Conservation (phyloP, 2,888 invertebrate genomes). For the Pseudococcus longispinus region DNA sequence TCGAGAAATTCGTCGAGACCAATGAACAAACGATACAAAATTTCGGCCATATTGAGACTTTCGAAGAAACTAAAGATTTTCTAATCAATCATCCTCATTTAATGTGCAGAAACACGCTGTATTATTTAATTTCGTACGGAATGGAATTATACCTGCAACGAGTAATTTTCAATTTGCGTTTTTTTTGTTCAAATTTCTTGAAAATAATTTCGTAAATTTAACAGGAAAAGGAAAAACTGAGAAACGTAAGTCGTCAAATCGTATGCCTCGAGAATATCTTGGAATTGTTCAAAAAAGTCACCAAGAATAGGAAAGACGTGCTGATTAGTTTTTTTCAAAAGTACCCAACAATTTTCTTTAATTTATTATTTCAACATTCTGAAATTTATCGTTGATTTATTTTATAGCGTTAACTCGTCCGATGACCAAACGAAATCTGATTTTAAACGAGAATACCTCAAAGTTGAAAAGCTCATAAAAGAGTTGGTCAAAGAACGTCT, state of each 20-base stretch:
- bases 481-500: constrained; percentile 21
- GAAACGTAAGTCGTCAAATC: constrained; percentile 46
- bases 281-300: constrained; percentile 45
- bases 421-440: constrained; percentile 7
- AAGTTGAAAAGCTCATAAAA: constrained; percentile 29
- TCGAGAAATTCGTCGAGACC: not conserved
- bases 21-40: constrained; percentile 7
- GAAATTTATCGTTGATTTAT: not conserved
- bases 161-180: not conserved
- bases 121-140: constrained; percentile 42
- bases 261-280: constrained; percentile 32
- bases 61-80: constrained; percentile 36
- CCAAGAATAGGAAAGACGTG: constrained; percentile 18
- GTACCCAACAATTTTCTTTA: not conserved
- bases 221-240: constrained; percentile 43
- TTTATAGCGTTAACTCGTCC: not conserved
- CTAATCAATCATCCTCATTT: constrained; percentile 15
- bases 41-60: constrained; percentile 18
- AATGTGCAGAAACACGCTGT: constrained; percentile 28
- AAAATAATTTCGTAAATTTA: not conserved
- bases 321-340: constrained; percentile 35
- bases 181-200: not conserved
- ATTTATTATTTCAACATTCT: not conserved
- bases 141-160: constrained; percentile 32
- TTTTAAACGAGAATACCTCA: constrained; percentile 32